A percentile compares a stretch with the other conserved stretches of the same genome.
phyloP scores from a whole-genome alignment of 1,140 invertebrate species.

The Riptortus pedestris region DNA sequence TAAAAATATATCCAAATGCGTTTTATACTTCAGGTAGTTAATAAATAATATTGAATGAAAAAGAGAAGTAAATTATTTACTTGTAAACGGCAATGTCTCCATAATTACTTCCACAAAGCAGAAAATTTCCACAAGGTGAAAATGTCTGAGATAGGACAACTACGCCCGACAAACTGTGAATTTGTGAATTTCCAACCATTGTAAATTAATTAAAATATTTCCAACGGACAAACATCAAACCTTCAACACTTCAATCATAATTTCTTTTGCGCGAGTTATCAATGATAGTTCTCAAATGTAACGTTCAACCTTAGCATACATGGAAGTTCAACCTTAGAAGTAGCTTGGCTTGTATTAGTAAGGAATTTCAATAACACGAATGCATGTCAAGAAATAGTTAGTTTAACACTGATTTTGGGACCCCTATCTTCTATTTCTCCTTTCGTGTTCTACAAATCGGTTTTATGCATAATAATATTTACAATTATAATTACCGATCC shows the following conservation, averaged over 20 bases:
- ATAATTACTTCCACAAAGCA: conserved; percentile 72
- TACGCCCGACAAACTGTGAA: no score
- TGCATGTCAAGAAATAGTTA: no score
- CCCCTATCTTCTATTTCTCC: no score
- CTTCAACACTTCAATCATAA: neutral
- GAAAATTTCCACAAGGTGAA: conserved; percentile 69
- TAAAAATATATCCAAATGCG: neutral
- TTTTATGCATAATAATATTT: no score
- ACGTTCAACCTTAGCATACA: no score
- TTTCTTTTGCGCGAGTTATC: neutral
- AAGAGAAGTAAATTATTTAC: conserved; percentile 43
- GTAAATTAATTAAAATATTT: neutral
- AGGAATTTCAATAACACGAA: no score
- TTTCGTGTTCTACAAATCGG: no score
- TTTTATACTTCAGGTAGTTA: neutral
- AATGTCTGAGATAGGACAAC: conserved; percentile 32
- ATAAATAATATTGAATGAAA: neutral
- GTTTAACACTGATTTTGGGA: no score
- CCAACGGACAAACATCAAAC: neutral
- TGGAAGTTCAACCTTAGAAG: no score
- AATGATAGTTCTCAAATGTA: no score
- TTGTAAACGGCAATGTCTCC: conserved; percentile 72
- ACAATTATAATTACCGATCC: no score
- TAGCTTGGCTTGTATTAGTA: no score
- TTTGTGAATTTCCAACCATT: conserved; percentile 29